phyloP scores from a whole-genome alignment of 2,113 vertebrate species.

The Zosterops borbonicus region DNA sequence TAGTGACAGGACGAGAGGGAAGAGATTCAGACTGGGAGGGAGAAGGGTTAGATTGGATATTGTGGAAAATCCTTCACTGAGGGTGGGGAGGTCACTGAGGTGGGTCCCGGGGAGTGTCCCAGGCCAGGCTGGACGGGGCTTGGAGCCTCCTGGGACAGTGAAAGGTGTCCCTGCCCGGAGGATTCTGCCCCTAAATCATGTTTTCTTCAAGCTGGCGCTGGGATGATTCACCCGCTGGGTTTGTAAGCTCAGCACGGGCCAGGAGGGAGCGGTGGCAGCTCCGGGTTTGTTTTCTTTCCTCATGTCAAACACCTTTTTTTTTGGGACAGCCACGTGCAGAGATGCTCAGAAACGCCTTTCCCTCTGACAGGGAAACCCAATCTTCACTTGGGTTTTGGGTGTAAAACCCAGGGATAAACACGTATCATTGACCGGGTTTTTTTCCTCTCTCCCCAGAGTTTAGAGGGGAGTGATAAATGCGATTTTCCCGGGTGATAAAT shows the following conservation, averaged over 20 bases:
- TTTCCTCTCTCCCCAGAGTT: background rate
- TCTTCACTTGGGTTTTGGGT: fast-evolving
- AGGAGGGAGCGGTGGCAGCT: background rate
- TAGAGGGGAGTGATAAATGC: fast-evolving
- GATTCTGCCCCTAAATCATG: background rate
- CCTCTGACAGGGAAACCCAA: background rate
- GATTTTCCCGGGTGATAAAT: background rate
- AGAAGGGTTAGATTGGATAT: background rate
- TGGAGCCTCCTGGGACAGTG: fast-evolving
- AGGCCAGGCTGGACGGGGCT: background rate
- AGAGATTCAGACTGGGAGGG: background rate
- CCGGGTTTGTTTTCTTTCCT: background rate
- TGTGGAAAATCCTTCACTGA: background rate
- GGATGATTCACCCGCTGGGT: background rate
- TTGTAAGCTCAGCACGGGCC: background rate
- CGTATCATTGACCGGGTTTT: fast-evolving
- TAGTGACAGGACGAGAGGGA: background rate
- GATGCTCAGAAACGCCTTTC: background rate
- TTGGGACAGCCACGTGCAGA: background rate
- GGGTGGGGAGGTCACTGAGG: background rate
- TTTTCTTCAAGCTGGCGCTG: background rate
- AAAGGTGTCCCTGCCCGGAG: background rate
- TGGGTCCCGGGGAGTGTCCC: background rate
- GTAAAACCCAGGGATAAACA: background rate
- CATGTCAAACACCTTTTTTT: background rate